Percentiles rank a stretch among this genome's conserved stretches.
These are phyloP conservation scores for Ptychoptera contaminata DNA, from an alignment of 2,888 invertebrate genomes.

Conservation along the genomic window DNA sequence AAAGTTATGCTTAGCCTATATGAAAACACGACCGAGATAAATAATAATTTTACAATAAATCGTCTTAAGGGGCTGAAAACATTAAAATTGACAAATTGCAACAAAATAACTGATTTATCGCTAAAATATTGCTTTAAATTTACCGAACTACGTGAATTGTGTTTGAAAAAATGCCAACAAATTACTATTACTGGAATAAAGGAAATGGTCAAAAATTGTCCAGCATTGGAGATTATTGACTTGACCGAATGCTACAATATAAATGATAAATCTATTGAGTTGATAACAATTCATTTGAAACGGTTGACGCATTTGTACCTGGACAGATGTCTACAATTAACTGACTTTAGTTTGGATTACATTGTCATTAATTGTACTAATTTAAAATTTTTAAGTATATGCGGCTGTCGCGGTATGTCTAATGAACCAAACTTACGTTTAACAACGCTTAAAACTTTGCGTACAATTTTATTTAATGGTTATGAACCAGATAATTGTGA, in stretches of 20 bases:
- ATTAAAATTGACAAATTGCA: conserved; percentile 51
- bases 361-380: conserved; percentile 33
- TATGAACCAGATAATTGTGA: too few species aligned
- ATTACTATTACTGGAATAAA: conserved; percentile 48
- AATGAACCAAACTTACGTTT: conserved; percentile 26
- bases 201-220: conserved; percentile 46
- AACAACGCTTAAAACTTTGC: conserved; percentile 20
- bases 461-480: conserved; percentile 13
- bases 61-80: conserved; percentile 37
- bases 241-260: conserved; percentile 51
- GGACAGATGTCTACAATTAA: conserved; percentile 37
- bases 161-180: conserved; percentile 52
- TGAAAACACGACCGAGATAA: conserved; percentile 16
- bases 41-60: conserved; percentile 36
- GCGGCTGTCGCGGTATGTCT: conserved; percentile 26
- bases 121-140: conserved; percentile 51
- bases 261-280: conserved; percentile 43
- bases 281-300: conserved; percentile 29
- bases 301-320: conserved; percentile 24
- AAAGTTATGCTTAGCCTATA: conserved; percentile 30
- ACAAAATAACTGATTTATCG: conserved; percentile 55
- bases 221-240: conserved; percentile 50
- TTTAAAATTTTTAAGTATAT: conserved; percentile 18
- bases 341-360: conserved; percentile 35
- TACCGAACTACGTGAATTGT: conserved; percentile 42